phyloP scores from a whole-genome alignment of 1,140 invertebrate genomes.

The Orussus abietinus region DNA sequence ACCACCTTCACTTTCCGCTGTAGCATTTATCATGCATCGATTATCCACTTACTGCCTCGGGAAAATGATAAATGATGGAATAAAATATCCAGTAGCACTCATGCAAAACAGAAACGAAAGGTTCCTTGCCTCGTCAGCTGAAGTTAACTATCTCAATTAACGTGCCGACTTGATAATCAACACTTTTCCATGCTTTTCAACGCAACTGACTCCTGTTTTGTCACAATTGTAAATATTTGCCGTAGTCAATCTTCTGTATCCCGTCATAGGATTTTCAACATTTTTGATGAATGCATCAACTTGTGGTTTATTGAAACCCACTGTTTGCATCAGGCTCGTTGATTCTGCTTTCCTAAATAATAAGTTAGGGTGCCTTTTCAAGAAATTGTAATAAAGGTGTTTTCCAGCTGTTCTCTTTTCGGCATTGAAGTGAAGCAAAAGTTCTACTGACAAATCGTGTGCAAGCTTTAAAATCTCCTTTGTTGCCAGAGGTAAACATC shows the following conservation, averaged over 20 bases:
- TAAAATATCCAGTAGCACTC: constrained; percentile 30
- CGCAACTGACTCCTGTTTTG: constrained; percentile 31
- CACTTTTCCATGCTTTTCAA: constrained; percentile 35
- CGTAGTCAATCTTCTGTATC: constrained; percentile 30
- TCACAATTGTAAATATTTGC: constrained; percentile 45
- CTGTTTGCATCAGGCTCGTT: constrained; percentile 39
- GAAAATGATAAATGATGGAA: constrained; percentile 43
- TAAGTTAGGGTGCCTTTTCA: constrained; percentile 41
- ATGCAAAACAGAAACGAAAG: constrained; percentile 40
- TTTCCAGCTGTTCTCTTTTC: constrained; percentile 38
- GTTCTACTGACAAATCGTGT: constrained; percentile 6
- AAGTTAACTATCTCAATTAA: constrained; percentile 44
- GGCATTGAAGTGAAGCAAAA: constrained; percentile 33
- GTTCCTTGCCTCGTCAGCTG: constrained; percentile 45
- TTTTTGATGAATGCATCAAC: constrained; percentile 32
- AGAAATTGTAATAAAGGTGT: constrained; percentile 44
- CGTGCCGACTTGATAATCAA: constrained; percentile 36
- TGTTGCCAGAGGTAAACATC: constrained; percentile 12
- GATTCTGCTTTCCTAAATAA: constrained; percentile 41
- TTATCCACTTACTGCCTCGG: constrained; percentile 18
- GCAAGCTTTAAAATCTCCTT: constrained; percentile 20
- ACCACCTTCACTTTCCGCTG: constrained; percentile 13
- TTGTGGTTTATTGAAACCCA: constrained; percentile 38
- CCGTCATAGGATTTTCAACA: constrained; percentile 25
- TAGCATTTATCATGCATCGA: constrained; percentile 14